phyloP scores from a whole-genome alignment of 1,140 invertebrate species.

The Metaphire vulgaris region DNA sequence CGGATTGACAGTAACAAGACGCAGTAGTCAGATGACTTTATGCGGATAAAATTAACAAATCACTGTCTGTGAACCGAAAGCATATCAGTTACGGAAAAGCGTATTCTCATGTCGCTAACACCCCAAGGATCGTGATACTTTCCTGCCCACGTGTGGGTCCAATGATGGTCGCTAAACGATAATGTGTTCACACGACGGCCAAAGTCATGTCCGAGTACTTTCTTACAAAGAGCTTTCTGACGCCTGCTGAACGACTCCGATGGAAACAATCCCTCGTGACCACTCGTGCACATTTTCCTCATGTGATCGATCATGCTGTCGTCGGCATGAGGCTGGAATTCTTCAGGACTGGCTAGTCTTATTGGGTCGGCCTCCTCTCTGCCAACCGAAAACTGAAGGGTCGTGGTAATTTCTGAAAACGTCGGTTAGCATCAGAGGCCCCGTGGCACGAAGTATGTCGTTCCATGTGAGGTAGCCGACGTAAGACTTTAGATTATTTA shows the following conservation, averaged over 20 bases:
- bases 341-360: slow-evolving; percentile 15
- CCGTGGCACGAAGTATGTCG: slow-evolving; percentile 41
- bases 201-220: neutral
- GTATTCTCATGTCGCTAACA: neutral
- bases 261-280: slow-evolving; percentile 36
- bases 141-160: slow-evolving; percentile 43
- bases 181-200: slow-evolving; percentile 31
- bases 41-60: too few species aligned
- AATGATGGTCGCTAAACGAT: slow-evolving; percentile 46
- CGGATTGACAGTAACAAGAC: neutral
- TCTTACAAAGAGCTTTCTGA: slow-evolving; percentile 14
- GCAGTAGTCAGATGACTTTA: neutral
- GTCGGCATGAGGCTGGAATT: slow-evolving; percentile 20
- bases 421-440: slow-evolving; percentile 43
- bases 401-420: slow-evolving; percentile 36
- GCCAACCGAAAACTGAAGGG: neutral
- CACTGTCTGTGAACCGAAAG: neutral
- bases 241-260: slow-evolving; percentile 7
- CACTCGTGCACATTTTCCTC: slow-evolving; percentile 10
- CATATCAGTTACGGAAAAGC: neutral
- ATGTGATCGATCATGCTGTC: slow-evolving; percentile 26
- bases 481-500: slow-evolving; percentile 39
- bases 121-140: neutral
- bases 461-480: slow-evolving; percentile 39
- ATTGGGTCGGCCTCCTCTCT: slow-evolving; percentile 22